Evolutionary conservation across 2,113 vertebrate species (phyloP).

Genomic region (Lepisosteus osseus): DNA sequence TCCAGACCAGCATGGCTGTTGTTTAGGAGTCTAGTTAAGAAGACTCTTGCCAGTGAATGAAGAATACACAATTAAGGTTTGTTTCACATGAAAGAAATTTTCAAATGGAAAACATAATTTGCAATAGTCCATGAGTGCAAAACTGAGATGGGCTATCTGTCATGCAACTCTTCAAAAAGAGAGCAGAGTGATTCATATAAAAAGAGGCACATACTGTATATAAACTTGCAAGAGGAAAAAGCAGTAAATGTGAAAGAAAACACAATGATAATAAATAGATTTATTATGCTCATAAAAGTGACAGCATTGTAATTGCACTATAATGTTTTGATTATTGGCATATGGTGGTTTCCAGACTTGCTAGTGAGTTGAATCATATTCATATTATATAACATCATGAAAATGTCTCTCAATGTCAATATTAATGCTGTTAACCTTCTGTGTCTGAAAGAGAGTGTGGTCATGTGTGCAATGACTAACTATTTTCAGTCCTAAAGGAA

Average conservation of each 20-base stretch:
- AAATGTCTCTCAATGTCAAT: not conserved
- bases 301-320: not conserved
- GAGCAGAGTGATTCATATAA: too few species aligned
- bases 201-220: too few species aligned
- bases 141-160: too few species aligned
- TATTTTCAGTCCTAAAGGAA: not conserved
- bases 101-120: too few species aligned
- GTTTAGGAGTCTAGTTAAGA: slow-evolving; percentile 26
- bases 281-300: too few species aligned
- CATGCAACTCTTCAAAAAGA: too few species aligned
- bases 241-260: too few species aligned
- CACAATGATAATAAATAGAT: too few species aligned
- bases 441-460: not conserved
- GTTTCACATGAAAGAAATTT: too few species aligned
- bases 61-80: not conserved
- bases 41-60: slow-evolving; percentile 26
- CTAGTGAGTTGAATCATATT: not conserved
- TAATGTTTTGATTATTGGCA: not conserved
- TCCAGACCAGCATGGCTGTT: slow-evolving; percentile 35
- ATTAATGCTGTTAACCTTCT: not conserved
- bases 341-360: not conserved
- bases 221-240: too few species aligned
- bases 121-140: too few species aligned
- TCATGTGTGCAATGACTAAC: not conserved
- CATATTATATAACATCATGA: not conserved